Percentiles rank a stretch among this genome's conserved stretches.
phyloP scores from a whole-genome alignment of 2,888 invertebrate genomes.

The Ryuthela nishihirai region DNA sequence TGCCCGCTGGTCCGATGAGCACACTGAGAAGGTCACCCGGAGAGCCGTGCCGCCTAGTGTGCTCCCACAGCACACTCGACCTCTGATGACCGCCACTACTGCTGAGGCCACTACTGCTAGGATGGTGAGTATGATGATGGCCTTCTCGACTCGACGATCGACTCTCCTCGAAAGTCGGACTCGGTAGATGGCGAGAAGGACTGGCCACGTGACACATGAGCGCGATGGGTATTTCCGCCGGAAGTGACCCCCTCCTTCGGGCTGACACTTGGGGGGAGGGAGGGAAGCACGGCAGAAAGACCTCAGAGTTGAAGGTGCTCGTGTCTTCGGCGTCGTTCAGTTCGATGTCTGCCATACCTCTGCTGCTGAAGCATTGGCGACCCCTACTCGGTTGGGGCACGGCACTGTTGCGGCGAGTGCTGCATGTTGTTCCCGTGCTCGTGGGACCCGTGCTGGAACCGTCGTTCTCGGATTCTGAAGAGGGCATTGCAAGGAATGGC shows the following conservation, averaged over 20 bases:
- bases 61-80: slow-evolving; percentile 12
- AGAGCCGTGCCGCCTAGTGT: slow-evolving; percentile 15
- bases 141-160: slow-evolving; percentile 4
- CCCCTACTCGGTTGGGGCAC: slow-evolving; percentile 3
- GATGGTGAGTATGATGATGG: slow-evolving; percentile 4
- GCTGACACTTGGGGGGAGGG: slow-evolving; percentile 9
- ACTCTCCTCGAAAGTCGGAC: slow-evolving; percentile 1
- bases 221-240: slow-evolving; percentile 17
- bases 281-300: slow-evolving; percentile 11
- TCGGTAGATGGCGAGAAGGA: slow-evolving; percentile 1
- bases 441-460: slow-evolving; percentile 6
- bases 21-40: slow-evolving; percentile 35
- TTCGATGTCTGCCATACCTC: slow-evolving; percentile 2
- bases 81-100: too few relatives aligned
- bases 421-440: slow-evolving; percentile 9
- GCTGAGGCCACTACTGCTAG: too few relatives aligned
- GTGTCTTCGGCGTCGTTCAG: slow-evolving; percentile 1
- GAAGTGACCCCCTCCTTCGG: slow-evolving; percentile 32
- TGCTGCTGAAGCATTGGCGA: slow-evolving; percentile 11
- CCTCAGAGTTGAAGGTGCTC: slow-evolving; percentile 13
- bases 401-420: slow-evolving; percentile 8
- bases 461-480: slow-evolving; percentile 17
- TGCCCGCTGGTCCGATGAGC: slow-evolving; percentile 34
- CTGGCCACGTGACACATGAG: slow-evolving; percentile 1
- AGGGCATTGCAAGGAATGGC: slow-evolving; percentile 11